phyloP scores from a whole-genome alignment of 2,888 invertebrate species.

The Nineta flava region DNA sequence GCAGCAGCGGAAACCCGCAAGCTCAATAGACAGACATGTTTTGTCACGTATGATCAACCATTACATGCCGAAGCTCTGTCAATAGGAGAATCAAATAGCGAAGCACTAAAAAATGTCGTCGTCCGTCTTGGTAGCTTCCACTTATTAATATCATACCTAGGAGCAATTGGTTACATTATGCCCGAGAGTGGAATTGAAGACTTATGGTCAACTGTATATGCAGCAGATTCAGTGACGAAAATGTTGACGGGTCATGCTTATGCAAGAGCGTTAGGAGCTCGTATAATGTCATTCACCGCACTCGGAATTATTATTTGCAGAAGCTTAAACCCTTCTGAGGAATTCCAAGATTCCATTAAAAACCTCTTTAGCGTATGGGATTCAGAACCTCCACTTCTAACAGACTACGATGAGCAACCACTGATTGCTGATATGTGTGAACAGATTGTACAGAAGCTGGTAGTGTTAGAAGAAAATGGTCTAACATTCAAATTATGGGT shows the following conservation, averaged over 20 bases:
- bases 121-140: background rate
- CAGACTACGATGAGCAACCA: background rate
- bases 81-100: background rate
- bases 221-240: background rate
- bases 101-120: background rate
- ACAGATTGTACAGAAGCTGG: no score
- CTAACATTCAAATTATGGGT: background rate
- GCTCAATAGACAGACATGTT: background rate
- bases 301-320: no score
- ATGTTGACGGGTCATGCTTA: background rate
- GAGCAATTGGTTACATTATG: no score
- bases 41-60: background rate
- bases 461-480: background rate
- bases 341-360: background rate
- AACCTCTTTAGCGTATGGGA: background rate
- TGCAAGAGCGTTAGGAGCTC: background rate
- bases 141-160: background rate
- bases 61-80: background rate
- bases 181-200: background rate
- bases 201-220: background rate
- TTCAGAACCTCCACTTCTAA: background rate
- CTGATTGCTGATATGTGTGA: background rate
- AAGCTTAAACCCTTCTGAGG: no score
- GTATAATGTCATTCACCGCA: background rate
- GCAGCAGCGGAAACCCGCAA: background rate